Evolutionary conservation across 2,113 vertebrate genomes (phyloP), one percentile per base, ranked within the genome.

Genomic region (Misgurnus anguillicaudatus): DNA sequence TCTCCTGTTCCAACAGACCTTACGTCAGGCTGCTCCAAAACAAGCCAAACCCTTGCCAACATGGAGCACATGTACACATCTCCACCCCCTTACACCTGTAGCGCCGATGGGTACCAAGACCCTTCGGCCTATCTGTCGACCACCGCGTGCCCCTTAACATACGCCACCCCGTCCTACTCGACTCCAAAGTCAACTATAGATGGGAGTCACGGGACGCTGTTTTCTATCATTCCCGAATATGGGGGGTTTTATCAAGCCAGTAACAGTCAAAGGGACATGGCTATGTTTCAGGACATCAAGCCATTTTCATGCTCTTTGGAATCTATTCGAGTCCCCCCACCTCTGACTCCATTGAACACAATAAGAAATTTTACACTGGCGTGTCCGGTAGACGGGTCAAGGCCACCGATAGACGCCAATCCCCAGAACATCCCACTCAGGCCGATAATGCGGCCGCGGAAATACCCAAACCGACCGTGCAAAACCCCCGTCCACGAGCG

Each of bases 401-500:
- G 92, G 87, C 86, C 91, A 0, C 86, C 90, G 0, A 87, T 93
- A 0, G 91, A 93, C 48, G 92, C 92, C 63, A 87, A 87, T 78
- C 94, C 95, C 8, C 95, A 95, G 72, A 93, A 90, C 81, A 85
- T 97, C 67, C 95, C 95, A 0, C 91, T 96, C 58, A 89, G 95
- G 45, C 95, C 96, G 13, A 98, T 98, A 79, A 78, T 95, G 78
- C 90, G 95, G 65, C 95, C 95, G 8, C 90, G 95, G 53, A 96
- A 96, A 86, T 97, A 97, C 69, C 96, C 97, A 9, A 97, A 93
- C 89, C 92, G 97, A 4, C 95, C 97, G 6, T 95, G 96, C 90
- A 98, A 98, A 93, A 97, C 97, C 0, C 97, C 97, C 0, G 93
- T 96, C 10, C 96, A 98, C 47, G 96, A 98, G 89, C 89, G 97